Base-by-base conservation (phyloP, 92 coral and sea anemone genomes). In the Porites lobata region DNA sequence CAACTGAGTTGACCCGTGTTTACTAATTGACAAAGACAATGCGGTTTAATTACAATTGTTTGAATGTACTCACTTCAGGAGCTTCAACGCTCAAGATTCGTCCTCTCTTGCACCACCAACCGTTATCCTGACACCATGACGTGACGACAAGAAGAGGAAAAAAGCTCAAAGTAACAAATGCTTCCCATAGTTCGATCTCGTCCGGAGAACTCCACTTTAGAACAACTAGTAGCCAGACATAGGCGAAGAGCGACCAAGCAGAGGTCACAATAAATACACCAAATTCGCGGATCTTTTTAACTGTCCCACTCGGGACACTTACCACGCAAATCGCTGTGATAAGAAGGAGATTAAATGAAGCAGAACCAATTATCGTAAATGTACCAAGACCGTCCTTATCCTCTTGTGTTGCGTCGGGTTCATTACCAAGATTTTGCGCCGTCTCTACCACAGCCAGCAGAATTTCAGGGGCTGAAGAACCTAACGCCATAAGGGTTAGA, bases 391-490 rank as follows among this genome's bases (percentile, higher is more conserved):
- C 96, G 53, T 94, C 97, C 80, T 90, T 72, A 50, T 93, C 92
- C 6, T 86, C 63, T 12, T 80, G 89, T 9, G 79, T 51, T 5
- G 51, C 51, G 50, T 84, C 79, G 7, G 79, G 87, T 14, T 20
- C 87, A 10, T 56, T 51, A 3, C 89, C 93, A 32, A 95, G 85
- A 75, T 91, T 85, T 74, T 95, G 98, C 8, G 79, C 78, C 7
- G 98, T 93, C 68, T 95, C 98, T 4, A 95, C 89, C 8, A 95
- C 98, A 18, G 98, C 98, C 32, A 95, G 56, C 0, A 95, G 83
- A 43, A 95, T 95, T 66, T 95, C 98, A 6, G 98, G 98, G 1
- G 98, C 98, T 1, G 98, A 95, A 1, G 98, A 95, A 15, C 98
- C 98, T 5, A 95, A 84, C 5, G 98, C 98, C 98, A 95, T 95